Conservation (phyloP, 2,797 vertebrate genomes). For the Apodemus agrarius region DNA sequence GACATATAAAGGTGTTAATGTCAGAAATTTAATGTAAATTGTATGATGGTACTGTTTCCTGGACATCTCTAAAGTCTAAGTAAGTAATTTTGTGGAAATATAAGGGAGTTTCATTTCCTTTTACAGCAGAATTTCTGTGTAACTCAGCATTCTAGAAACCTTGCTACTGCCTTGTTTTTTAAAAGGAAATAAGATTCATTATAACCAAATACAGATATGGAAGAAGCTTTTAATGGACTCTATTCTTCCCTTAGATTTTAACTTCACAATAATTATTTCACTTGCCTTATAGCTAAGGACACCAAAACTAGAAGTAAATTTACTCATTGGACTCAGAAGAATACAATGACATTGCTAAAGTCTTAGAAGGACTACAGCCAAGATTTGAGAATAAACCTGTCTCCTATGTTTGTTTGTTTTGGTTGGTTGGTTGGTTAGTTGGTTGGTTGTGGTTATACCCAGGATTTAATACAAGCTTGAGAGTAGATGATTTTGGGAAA, state of each 20-base stretch:
- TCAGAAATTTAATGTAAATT: conserved; percentile 28
- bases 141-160: conserved; percentile 34
- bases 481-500: conserved; percentile 22
- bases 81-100: neutral
- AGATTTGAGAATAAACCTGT: neutral
- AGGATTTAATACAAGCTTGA: conserved; percentile 39
- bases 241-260: neutral
- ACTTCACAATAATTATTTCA: conserved; percentile 18
- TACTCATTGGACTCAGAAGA: neutral
- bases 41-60: conserved; percentile 23
- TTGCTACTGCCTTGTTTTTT: conserved; percentile 4
- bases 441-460: neutral
- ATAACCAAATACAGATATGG: neutral
- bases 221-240: conserved; percentile 46
- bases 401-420: neutral
- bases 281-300: neutral
- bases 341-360: neutral
- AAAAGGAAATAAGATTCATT: neutral
- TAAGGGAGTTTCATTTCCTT: conserved; percentile 22
- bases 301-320: neutral
- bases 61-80: conserved; percentile 6
- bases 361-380: neutral
- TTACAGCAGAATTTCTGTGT: conserved; percentile 12
- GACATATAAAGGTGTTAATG: conserved; percentile 21
- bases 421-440: neutral